A percentile compares a stretch with the other conserved stretches of the same genome.
Conservation (phyloP, 2,888 invertebrate species). For the Odontomyia ornata region DNA sequence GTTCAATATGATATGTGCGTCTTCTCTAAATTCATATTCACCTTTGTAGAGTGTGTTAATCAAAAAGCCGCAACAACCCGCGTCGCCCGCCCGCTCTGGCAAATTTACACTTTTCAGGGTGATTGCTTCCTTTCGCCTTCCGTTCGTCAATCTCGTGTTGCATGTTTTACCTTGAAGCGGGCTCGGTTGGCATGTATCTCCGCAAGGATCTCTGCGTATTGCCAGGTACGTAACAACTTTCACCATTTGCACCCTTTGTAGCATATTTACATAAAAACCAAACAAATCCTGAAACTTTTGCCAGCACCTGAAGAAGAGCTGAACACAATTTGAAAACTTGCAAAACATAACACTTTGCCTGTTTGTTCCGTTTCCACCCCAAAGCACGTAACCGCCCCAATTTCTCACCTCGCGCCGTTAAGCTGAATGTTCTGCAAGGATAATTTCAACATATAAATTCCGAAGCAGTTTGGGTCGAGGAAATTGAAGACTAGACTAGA, state of each 20-base stretch:
- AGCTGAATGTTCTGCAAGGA: not conserved
- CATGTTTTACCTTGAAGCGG: not conserved
- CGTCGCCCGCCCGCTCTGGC: not conserved
- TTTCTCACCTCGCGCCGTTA: not conserved
- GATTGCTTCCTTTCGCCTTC: constrained; percentile 7
- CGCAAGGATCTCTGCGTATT: not conserved
- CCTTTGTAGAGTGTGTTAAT: constrained; percentile 25
- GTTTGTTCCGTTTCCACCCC: not conserved
- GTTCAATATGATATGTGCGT: not conserved
- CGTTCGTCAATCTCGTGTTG: not conserved
- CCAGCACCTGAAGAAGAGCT: not conserved
- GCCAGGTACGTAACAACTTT: not conserved
- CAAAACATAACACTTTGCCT: not conserved
- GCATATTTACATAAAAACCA: constrained; percentile 27
- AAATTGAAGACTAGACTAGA: constrained; percentile 39
- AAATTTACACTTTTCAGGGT: constrained; percentile 13
- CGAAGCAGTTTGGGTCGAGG: not conserved
- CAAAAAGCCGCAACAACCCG: constrained; percentile 19
- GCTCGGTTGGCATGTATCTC: not conserved
- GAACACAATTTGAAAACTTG: constrained; percentile 9
- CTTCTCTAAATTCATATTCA: constrained; percentile 33
- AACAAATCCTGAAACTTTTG: constrained; percentile 12
- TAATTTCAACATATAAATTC: constrained; percentile 28
- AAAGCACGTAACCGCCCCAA: not conserved
- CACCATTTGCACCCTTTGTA: not conserved